Conservation (phyloP, 2,888 invertebrate species). For the Drosophila monieri region DNA sequence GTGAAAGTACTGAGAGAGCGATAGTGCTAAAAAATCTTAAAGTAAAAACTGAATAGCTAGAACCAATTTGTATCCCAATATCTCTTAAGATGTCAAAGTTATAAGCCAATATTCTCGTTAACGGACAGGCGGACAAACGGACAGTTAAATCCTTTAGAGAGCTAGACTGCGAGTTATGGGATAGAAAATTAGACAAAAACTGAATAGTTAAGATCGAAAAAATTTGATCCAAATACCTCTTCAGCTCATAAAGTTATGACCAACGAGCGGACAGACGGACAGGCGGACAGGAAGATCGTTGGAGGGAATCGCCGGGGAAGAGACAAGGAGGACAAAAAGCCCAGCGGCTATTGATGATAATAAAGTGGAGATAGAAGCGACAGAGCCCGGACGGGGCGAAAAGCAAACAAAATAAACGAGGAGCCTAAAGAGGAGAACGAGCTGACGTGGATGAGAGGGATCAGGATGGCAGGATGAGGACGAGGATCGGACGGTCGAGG, state of each 20-base stretch:
- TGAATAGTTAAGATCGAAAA: neutral
- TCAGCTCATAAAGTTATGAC: neutral
- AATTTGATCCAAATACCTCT: neutral
- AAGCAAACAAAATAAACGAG: constrained; percentile 30
- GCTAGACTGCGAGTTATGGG: too few species aligned
- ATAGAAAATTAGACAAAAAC: too few species aligned
- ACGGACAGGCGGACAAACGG: neutral
- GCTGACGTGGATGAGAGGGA: constrained; percentile 8
- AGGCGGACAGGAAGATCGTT: neutral
- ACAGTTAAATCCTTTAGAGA: neutral
- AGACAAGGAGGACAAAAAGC: constrained; percentile 48
- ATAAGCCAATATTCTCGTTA: neutral
- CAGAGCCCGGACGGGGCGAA: constrained; percentile 13
- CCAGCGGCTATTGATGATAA: constrained; percentile 62
- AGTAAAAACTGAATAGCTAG: too few species aligned
- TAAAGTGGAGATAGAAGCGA: constrained; percentile 59
- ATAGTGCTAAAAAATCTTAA: too few species aligned
- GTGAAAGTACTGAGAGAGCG: too few species aligned
- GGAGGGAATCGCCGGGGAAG: constrained; percentile 15
- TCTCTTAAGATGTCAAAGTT: neutral
- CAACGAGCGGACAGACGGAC: constrained; percentile 1
- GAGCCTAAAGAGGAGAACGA: constrained; percentile 4
- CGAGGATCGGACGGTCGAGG: constrained; percentile 24
- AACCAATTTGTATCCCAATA: neutral
- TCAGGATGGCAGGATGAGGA: constrained; percentile 26